Base-by-base conservation (phyloP, 2,113 vertebrate species). In the Callionymus lyra region DNA sequence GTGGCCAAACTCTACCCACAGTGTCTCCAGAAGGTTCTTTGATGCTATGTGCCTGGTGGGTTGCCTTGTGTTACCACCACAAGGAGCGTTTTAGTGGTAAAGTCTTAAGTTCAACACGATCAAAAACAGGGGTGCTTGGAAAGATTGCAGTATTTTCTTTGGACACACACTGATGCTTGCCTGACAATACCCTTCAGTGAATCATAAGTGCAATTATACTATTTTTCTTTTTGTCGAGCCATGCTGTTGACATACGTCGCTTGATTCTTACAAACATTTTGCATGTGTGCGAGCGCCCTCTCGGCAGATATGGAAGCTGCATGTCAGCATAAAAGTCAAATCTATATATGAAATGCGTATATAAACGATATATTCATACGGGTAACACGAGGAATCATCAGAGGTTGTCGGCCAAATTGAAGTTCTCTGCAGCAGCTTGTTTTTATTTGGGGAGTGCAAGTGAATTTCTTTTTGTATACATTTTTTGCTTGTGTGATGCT, bases 1-100 rank as follows among this genome's bases (percentile, higher is more conserved):
- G 94, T 98, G 76, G 96, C 93, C 87, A 99, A 98, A 85, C 87
- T 98, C 47, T 99, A 99, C 79, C 96, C 96, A n/a, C 96, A 99
- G 66, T 98, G 96, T 97, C 92, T 99, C 77, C 96, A 98, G 86
- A 97, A 97, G 90, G 94, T 98, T 72, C 89, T 98, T 76, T 99
- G 86, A 89, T 69, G 67, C 57, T 73, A 70, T 74, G 62, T 66
- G 78, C 73, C 76, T 84, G 84, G 80, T 85, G n/a, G n/a, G 75
- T 80, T 77, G 58, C 76, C 65, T 47, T 62, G 47, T 55, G 56
- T 73, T 65, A 65, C 65, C 73, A 63, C 67, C 76, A 59, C 59
- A 61, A 45, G 50, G 61, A 76, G 60, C 47, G 47, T 65, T 61
- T 70, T 64, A 69, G 66, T 50, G 34, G 53, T 74, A 70, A 47